Conservation (phyloP, 1,140 invertebrate genomes). For the Drosophila fuyamai region DNA sequence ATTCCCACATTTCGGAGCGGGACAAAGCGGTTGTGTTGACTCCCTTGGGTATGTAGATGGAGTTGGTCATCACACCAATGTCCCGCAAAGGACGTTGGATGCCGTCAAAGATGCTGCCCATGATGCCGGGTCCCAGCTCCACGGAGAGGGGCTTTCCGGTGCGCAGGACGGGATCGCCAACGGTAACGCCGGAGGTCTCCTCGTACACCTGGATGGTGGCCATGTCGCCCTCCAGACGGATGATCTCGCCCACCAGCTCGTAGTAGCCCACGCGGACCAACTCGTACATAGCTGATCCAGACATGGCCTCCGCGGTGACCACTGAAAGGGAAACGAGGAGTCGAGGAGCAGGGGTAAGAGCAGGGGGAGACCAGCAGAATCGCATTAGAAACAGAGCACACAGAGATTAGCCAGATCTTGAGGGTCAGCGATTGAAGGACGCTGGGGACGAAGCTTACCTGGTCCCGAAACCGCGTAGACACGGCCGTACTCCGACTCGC, state of each 20-base stretch:
- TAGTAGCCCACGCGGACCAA: conserved; percentile 99
- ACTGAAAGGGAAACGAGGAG: conserved; percentile 87
- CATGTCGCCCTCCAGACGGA: conserved; percentile 99
- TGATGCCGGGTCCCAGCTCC: conserved; percentile 99
- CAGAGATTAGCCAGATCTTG: background rate
- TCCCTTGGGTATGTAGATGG: conserved; percentile 99
- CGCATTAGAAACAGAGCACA: background rate
- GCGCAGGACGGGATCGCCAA: conserved; percentile 98
- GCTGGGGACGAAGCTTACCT: conserved; percentile 88
- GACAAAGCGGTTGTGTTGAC: conserved; percentile 96
- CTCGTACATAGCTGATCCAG: conserved; percentile 99
- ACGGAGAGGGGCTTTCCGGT: conserved; percentile 98
- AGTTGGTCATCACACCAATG: conserved; percentile 96
- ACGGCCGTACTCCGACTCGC: conserved; percentile 96
- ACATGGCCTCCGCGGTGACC: conserved; percentile 99
- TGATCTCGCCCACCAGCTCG: conserved; percentile 99
- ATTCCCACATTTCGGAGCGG: conserved; percentile 95
- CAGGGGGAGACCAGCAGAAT: background rate
- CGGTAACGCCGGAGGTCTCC: conserved; percentile 99
- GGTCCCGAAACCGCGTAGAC: conserved; percentile 98
- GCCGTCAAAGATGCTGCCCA: conserved; percentile 99
- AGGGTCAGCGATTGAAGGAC: conserved; percentile 57
- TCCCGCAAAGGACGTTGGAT: conserved; percentile 99
- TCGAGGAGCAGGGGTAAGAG: background rate
- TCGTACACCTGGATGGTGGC: conserved; percentile 99